A percentile compares a stretch with the other conserved stretches of the same genome.
Conservation (phyloP, 2,113 vertebrate species). For the Gymnarchus niloticus region DNA sequence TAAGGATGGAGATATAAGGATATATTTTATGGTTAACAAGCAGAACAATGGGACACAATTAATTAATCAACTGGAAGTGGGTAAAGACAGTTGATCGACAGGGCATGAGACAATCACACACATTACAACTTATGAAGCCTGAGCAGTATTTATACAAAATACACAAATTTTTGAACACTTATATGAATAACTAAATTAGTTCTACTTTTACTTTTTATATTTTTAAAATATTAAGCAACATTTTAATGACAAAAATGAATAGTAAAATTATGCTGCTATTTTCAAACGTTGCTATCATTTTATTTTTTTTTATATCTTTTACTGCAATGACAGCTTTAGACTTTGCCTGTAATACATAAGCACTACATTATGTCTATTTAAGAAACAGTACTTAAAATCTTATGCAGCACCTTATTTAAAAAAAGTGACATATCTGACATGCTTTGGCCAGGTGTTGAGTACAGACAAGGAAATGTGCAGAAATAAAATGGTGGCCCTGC, state of each 20-base stretch:
- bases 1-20: background rate
- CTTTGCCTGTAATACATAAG: background rate
- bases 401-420: background rate
- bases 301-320: background rate
- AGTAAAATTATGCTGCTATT: background rate
- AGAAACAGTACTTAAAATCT: conserved; percentile 1
- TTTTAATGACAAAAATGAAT: background rate
- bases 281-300: background rate
- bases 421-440: background rate
- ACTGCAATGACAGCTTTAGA: background rate
- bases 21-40: background rate
- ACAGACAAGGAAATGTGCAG: background rate
- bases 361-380: background rate
- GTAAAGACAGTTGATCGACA: background rate
- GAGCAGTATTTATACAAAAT: background rate
- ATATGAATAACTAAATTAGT: background rate
- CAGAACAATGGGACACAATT: background rate
- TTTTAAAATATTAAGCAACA: no score
- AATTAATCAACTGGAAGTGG: background rate
- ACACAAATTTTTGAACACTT: background rate
- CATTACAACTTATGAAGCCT: background rate
- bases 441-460: background rate
- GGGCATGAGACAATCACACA: background rate
- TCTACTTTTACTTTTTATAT: background rate
- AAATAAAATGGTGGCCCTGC: background rate